Percentiles rank a stretch among this genome's conserved stretches.
These are phyloP conservation scores for Chymomyza amoena DNA, from an alignment of 2,888 invertebrate genomes.

Conservation along the genomic window DNA sequence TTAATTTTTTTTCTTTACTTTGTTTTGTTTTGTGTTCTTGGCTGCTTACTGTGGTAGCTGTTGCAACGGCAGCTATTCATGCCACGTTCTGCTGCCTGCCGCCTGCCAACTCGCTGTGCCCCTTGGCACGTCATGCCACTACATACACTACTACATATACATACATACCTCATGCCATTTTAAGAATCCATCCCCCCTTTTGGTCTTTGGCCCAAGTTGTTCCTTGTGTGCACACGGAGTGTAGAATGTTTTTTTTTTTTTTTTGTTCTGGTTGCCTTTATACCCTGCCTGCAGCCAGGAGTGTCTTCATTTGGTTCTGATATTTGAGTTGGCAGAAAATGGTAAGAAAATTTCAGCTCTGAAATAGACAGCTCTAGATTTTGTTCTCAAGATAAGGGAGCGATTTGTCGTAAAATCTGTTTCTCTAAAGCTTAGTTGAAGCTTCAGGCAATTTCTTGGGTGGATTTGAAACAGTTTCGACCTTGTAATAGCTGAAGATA, in stretches of 20 bases:
- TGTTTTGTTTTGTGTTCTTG: slow-evolving; percentile 7
- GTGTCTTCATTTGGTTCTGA: neutral
- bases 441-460: too few species aligned
- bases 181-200: neutral
- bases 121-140: neutral
- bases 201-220: neutral
- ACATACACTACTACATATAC: neutral
- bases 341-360: neutral
- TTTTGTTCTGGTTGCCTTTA: neutral
- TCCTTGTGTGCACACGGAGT: neutral
- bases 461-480: too few species aligned
- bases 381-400: too few species aligned
- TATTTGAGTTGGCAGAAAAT: neutral
- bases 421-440: too few species aligned
- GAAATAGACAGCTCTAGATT: too few species aligned
- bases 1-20: slow-evolving; percentile 65
- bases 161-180: neutral
- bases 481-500: too few species aligned
- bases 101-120: neutral
- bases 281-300: neutral
- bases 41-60: slow-evolving; percentile 15
- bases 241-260: neutral
- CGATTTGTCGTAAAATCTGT: too few species aligned
- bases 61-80: slow-evolving; percentile 49
- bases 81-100: slow-evolving; percentile 52